These are phyloP conservation scores for Masticophis lateralis DNA, from an alignment of 2,797 vertebrate genomes.

Conservation along the genomic window DNA sequence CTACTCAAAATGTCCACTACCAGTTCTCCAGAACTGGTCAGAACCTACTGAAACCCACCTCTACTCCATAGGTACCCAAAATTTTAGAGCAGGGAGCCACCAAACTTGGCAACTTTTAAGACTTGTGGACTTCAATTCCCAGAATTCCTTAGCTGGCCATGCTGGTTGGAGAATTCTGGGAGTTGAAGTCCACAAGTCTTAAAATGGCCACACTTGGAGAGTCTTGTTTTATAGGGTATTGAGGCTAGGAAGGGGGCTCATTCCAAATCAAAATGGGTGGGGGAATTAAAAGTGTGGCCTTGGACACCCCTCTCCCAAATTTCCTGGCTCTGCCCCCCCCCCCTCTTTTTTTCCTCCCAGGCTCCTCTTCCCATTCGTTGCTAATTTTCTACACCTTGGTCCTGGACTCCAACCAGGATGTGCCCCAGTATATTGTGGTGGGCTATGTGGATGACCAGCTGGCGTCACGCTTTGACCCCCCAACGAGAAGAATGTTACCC, in stretches of 20 bases:
- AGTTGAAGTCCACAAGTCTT: no score
- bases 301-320: not conserved
- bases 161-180: no score
- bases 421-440: not conserved
- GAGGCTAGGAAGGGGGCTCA: not conserved
- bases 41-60: no score
- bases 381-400: not conserved
- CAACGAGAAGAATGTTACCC: not conserved
- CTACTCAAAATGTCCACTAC: no score
- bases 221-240: not conserved
- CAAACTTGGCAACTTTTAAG: no score
- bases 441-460: not conserved
- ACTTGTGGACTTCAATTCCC: no score
- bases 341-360: fast-evolving
- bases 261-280: not conserved
- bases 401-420: not conserved
- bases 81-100: no score
- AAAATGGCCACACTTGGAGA: no score
- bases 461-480: not conserved
- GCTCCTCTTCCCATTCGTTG: not conserved
- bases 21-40: no score
- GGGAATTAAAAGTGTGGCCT: not conserved
- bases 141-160: no score
- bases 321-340: not conserved
- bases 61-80: no score